Evolutionary conservation across 2,113 vertebrate species (phyloP).

Genomic region (Laterallus jamaicensis): DNA sequence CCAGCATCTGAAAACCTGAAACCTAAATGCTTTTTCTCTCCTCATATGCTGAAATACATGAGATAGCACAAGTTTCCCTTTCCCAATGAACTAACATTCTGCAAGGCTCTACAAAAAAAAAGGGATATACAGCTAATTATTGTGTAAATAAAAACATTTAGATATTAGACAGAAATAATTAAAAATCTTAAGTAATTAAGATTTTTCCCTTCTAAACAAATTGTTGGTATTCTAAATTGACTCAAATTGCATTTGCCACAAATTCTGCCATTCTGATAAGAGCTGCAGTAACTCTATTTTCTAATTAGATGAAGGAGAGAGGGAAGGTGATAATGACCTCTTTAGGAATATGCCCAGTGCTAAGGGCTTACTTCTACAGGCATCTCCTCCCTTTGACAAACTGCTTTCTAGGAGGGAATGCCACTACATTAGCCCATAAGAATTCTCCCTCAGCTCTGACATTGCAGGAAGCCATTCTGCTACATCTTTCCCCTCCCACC

Average conservation of each 20-base stretch:
- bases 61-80: neutral
- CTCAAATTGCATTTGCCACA: neutral
- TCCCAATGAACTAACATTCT: neutral
- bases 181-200: neutral
- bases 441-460: neutral
- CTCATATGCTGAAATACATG: neutral
- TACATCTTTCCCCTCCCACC: neutral
- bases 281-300: neutral
- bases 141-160: neutral
- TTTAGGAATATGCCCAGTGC: neutral
- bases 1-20: neutral
- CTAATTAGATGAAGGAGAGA: neutral
- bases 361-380: neutral
- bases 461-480: neutral
- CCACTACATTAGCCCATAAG: neutral
- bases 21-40: neutral
- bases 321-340: neutral
- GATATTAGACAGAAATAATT: neutral
- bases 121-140: neutral
- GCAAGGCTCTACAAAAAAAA: neutral
- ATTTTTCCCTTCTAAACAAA: neutral
- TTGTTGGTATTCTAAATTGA: neutral
- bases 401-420: neutral
- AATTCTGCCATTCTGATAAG: neutral
- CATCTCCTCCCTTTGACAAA: neutral